Evolutionary conservation across 2,888 invertebrate species (phyloP).

Genomic region (Phaonia tiefii): DNA sequence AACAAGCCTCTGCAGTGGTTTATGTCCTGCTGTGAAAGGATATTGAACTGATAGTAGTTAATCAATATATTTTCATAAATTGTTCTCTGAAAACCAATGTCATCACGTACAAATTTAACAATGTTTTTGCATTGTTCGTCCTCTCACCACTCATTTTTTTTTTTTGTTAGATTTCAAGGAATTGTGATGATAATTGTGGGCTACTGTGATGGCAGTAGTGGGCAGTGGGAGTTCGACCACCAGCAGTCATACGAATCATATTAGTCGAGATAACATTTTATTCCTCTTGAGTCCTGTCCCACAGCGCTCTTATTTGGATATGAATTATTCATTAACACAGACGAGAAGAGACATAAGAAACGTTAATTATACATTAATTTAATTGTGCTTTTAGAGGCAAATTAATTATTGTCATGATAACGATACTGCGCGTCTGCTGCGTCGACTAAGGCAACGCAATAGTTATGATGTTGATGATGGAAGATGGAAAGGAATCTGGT

Average conservation of each 20-base stretch:
- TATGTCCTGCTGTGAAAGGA: no score
- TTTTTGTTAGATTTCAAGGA: slow-evolving; percentile 15
- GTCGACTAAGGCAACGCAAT: not conserved
- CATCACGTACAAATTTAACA: slow-evolving; percentile 4
- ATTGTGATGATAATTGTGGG: not conserved
- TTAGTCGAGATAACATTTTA: no score
- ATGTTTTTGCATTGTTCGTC: slow-evolving; percentile 18
- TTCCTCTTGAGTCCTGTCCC: no score
- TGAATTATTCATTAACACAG: slow-evolving; percentile 66
- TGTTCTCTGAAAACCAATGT: not conserved
- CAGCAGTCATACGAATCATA: no score
- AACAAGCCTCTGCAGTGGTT: no score
- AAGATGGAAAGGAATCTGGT: no score
- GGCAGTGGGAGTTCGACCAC: not conserved
- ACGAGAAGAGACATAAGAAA: slow-evolving; percentile 38
- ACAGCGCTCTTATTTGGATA: slow-evolving; percentile 39
- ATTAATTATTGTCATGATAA: slow-evolving; percentile 59
- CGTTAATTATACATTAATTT: slow-evolving; percentile 70
- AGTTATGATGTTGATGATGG: slow-evolving; percentile 6
- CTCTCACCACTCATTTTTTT: not conserved
- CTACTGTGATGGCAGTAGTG: not conserved
- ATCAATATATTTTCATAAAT: not conserved
- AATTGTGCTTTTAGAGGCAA: slow-evolving; percentile 66
- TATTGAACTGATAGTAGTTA: no score
- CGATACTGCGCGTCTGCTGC: slow-evolving; percentile 3